phyloP scores from a whole-genome alignment of 2,113 vertebrate genomes.

The Anguilla japonica region DNA sequence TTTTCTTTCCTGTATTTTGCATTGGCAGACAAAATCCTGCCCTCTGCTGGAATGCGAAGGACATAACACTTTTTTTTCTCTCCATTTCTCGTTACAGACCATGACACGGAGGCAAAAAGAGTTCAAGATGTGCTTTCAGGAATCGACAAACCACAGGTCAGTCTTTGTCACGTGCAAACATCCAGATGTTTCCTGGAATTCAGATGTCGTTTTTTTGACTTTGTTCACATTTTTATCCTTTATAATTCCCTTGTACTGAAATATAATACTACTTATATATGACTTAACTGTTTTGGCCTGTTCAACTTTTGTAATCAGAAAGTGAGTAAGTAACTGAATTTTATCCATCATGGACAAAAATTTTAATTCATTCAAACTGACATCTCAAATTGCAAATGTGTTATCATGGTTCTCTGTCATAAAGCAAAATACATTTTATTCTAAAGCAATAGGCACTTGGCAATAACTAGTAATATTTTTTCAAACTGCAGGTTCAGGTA shows the following conservation, averaged over 20 bases:
- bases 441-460: too few species aligned
- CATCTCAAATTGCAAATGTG: too few species aligned
- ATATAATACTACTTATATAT: background rate
- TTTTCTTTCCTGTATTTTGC: background rate
- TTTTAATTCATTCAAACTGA: too few species aligned
- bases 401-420: too few species aligned
- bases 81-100: constrained; percentile 71
- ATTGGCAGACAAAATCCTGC: background rate
- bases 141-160: constrained; percentile 95
- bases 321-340: background rate
- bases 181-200: constrained; percentile 6
- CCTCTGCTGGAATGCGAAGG: constrained; percentile 23
- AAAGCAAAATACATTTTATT: too few species aligned
- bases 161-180: constrained; percentile 55
- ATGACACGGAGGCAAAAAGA: constrained; percentile 89
- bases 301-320: background rate
- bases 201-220: constrained; percentile 15
- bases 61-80: constrained; percentile 27
- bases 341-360: too few species aligned
- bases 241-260: background rate
- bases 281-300: background rate
- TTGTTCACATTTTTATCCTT: background rate
- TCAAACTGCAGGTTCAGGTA: too few species aligned
- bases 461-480: too few species aligned
- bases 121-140: constrained; percentile 92